Percentiles rank a stretch among this genome's conserved stretches.
Conservation (phyloP, 2,797 vertebrate genomes). For the Pampus argenteus region DNA sequence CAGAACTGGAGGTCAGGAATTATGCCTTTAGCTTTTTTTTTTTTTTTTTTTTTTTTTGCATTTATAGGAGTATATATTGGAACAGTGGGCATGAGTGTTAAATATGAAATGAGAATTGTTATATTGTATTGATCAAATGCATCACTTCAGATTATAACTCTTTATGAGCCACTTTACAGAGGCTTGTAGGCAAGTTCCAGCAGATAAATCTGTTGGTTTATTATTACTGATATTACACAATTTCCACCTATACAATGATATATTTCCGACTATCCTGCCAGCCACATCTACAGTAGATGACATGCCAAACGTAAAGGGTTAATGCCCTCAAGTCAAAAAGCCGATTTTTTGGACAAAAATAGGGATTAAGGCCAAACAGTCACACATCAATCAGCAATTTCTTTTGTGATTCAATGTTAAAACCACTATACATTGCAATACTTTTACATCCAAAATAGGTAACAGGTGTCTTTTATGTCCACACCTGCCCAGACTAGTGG, state of each 20-base stretch:
- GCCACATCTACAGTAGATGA: constrained; percentile 1
- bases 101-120: too few species aligned
- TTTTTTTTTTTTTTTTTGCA: too few species aligned
- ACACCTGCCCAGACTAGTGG: constrained; percentile 13
- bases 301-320: constrained; percentile 36
- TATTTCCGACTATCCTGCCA: too few species aligned
- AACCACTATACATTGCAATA: background rate
- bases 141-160: too few species aligned
- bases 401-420: constrained; percentile 15
- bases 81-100: background rate
- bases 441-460: background rate
- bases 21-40: too few species aligned
- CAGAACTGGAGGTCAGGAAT: constrained; percentile 8
- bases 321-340: constrained; percentile 48
- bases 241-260: too few species aligned
- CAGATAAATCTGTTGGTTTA: background rate
- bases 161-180: too few species aligned
- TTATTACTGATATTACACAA: too few species aligned
- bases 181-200: background rate
- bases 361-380: constrained; percentile 54
- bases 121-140: too few species aligned
- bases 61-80: background rate
- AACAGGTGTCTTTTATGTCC: background rate
- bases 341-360: constrained; percentile 30
- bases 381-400: constrained; percentile 24